Base-by-base conservation (phyloP, 2,888 invertebrate genomes). In the Labia minor region DNA sequence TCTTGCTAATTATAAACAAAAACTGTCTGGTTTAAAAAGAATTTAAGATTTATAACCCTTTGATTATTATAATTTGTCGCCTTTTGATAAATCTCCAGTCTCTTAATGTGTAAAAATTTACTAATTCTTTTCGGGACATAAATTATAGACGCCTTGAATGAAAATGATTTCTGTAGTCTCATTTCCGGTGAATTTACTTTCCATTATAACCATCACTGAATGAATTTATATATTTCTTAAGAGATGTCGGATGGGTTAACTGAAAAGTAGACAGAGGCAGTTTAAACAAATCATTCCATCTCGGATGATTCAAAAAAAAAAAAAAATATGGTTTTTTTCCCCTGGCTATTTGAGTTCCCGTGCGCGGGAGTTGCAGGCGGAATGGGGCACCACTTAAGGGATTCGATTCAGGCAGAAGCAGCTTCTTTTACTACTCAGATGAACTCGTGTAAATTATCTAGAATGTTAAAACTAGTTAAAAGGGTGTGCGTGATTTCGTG, bases 401-500 rank as follows among this genome's bases (percentile, higher is more conserved):
- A 49, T 10, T 14, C n/a, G 16, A 16, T 8, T 4, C 16, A 49
- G 16, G 49, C 49, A 49, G 16, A 11, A 49, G 49, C 49, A 49
- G 49, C 49, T n/a, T 11, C 49, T 26, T 26, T 26, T 26, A 26
- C 26, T 26, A 16, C 49, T 16, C 49, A 16, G 49, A 49, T 49
- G 49, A 49, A 49, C 3, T 14, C 3, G 49, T 49, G 49, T 49
- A 49, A 49, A 49, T 49, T 49, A 49, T 4, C 49, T 49, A 49
- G 49, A 49, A 49, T 49, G 49, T 49, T 49, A 49, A 49, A 49
- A 49, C 49, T 49, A 49, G 49, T 49, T 49, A 49, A 49, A 49
- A 49, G 49, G 49, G 49, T 49, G 49, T 49, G 49, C 49, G 49
- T 49, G 49, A 49, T 49, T 49, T 49, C 49, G 49, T 49, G 49